Base-by-base conservation (phyloP, 2,797 vertebrate species). In the Anas flavirostris region DNA sequence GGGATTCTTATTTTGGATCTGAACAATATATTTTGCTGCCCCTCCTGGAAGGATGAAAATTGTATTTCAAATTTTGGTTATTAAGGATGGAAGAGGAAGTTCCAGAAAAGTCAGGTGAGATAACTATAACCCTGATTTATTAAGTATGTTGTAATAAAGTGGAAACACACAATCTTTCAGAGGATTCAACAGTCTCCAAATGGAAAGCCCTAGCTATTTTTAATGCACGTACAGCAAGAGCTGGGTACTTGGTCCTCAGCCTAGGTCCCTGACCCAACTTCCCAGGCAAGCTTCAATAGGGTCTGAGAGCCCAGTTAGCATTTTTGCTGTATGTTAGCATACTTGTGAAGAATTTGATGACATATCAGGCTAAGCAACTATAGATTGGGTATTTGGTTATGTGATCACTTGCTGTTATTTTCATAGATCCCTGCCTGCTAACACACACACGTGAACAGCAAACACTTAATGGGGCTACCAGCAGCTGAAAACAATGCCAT, bases 361-460 rank as follows among this genome's bases (percentile, higher is more conserved):
- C 73, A 35, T 59, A 66, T 28, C 58, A 86, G 62, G 66, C 62
- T 90, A 73, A 69, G 73, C 37, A 91, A 94, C 94, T 73, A 91
- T 3, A 91, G 87, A 88, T 86, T 83, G 86, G 53, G 33, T 60
- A 64, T 83, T 94, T 92, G 53, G 80, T 81, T 96, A 82, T 82
- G 72, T 16, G 76, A 53, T 86, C 80, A 59, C 73, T 92, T 83
- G 87, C 90, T 88, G 73, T 86, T 91, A 88, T 55, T 95, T 83
- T 92, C 85, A 93, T 85, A 91, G 87, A 91, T 68, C 28, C 2
- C 58, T 77, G 75, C 33, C 73, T 90, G 67, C 64, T 55, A 86
- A 80, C 48, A 50, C 0, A 5, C 39, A 60, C 39, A 68, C 33
- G 16, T 2, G 18, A 95, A 86, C 11, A 16, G 60, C 59, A 94